Conservation (phyloP, 1,140 invertebrate genomes). For the Drosophila carrolli region DNA sequence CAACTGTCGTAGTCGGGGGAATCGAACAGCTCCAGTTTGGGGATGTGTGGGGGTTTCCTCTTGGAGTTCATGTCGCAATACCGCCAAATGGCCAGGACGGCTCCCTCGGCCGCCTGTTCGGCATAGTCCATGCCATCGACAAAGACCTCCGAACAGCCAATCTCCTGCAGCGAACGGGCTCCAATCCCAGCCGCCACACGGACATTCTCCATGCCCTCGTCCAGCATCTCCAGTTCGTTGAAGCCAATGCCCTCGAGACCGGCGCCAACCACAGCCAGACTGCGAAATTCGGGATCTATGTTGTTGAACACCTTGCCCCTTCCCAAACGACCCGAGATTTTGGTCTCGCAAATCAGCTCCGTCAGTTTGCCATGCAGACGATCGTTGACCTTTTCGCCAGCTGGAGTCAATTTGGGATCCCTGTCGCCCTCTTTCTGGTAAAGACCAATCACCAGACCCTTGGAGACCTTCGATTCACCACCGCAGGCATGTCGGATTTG, state of each 20-base stretch:
- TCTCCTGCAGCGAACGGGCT: conserved; percentile 85
- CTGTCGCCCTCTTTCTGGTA: conserved; percentile 72
- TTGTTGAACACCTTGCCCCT: conserved; percentile 87
- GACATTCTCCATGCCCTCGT: conserved; percentile 86
- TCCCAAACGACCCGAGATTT: conserved; percentile 84
- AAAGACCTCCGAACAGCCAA: conserved; percentile 86
- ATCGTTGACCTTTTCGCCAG: conserved; percentile 71
- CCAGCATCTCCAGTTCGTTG: conserved; percentile 88
- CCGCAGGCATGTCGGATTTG: conserved; percentile 40
- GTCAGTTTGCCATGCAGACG: conserved; percentile 55
- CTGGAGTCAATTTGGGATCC: conserved; percentile 55
- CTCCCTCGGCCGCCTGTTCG: conserved; percentile 86
- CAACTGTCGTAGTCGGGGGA: conserved; percentile 86
- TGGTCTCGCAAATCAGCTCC: conserved; percentile 58
- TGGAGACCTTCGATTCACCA: not conserved
- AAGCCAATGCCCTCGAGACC: conserved; percentile 88
- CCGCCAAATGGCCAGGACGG: conserved; percentile 86
- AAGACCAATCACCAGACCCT: conserved; percentile 74
- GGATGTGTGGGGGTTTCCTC: conserved; percentile 84
- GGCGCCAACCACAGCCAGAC: conserved; percentile 89
- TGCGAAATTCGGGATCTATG: conserved; percentile 87
- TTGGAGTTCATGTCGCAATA: conserved; percentile 87
- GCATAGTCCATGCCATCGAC: conserved; percentile 90
- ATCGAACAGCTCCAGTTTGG: conserved; percentile 85
- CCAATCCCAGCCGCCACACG: conserved; percentile 86